Evolutionary conservation across 2,113 vertebrate genomes (phyloP).

Genomic region (Myocastor coypus): DNA sequence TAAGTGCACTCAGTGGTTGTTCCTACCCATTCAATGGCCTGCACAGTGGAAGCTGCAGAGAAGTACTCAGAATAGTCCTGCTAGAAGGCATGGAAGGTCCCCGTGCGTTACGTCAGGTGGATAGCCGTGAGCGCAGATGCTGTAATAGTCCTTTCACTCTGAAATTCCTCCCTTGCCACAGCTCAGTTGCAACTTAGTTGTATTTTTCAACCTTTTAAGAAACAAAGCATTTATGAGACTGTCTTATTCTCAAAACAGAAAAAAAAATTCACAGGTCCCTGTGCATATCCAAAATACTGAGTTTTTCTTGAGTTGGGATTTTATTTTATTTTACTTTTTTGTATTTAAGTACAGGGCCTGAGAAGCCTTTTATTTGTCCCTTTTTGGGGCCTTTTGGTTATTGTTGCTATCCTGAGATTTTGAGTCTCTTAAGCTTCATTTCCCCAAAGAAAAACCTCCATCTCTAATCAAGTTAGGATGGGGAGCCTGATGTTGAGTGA

Average conservation of each 20-base stretch:
- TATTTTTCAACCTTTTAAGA: slow-evolving; percentile 91
- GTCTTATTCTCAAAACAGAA: background rate
- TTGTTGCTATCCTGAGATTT: background rate
- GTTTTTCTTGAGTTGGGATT: background rate
- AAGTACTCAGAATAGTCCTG: slow-evolving; percentile 96
- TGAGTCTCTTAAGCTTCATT: background rate
- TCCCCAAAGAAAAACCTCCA: background rate
- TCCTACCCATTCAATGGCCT: slow-evolving; percentile 96
- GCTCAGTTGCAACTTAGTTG: slow-evolving; percentile 97
- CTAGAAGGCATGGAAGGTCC: slow-evolving; percentile 96
- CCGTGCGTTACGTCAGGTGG: slow-evolving; percentile 94
- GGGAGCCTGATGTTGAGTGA: fast-evolving
- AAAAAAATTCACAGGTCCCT: background rate
- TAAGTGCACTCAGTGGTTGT: slow-evolving; percentile 94
- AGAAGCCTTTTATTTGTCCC: background rate
- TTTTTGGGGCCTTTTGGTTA: background rate
- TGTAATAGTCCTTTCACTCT: slow-evolving; percentile 95
- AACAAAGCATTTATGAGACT: background rate
- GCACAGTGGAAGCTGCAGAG: slow-evolving; percentile 96
- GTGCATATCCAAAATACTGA: background rate
- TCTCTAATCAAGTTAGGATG: fast-evolving
- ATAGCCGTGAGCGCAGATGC: slow-evolving; percentile 90
- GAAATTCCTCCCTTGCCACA: slow-evolving; percentile 97
- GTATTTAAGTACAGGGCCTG: background rate
- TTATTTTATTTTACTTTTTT: no score